A percentile compares a stretch with the other conserved stretches of the same genome.
These are phyloP conservation scores for Parasteatoda tepidariorum DNA, from an alignment of 1,140 invertebrate genomes.

Conservation along the genomic window DNA sequence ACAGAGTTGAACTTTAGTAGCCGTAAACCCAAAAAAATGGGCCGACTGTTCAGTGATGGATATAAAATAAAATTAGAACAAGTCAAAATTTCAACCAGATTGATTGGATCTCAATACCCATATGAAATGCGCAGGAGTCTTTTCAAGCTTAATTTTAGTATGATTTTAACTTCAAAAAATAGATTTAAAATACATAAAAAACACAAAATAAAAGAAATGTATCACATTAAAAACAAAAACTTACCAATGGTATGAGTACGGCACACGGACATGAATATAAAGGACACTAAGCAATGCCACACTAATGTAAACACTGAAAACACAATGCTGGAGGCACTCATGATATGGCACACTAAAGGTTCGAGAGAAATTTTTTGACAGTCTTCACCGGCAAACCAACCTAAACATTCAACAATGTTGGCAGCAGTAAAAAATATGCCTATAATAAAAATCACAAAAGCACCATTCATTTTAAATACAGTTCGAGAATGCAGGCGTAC, in stretches of 20 bases:
- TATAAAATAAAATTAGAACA: too few relatives aligned
- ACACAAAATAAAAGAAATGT: background rate
- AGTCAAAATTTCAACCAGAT: too few relatives aligned
- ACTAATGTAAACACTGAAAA: slow-evolving; percentile 67
- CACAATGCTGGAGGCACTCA: slow-evolving; percentile 65
- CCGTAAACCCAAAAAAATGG: too few relatives aligned
- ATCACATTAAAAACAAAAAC: slow-evolving; percentile 40
- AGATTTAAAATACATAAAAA: too few relatives aligned
- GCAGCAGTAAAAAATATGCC: slow-evolving; percentile 62
- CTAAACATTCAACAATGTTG: slow-evolving; percentile 64
- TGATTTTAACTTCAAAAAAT: too few relatives aligned
- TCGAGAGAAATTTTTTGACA: slow-evolving; percentile 66
- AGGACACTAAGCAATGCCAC: slow-evolving; percentile 69
- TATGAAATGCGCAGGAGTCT: too few relatives aligned
- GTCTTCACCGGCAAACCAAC: slow-evolving; percentile 62
- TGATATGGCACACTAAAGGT: slow-evolving; percentile 66
- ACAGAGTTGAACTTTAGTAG: too few relatives aligned
- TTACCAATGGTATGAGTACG: slow-evolving; percentile 70
- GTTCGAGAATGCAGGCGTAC: slow-evolving; percentile 69
- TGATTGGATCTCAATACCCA: too few relatives aligned
- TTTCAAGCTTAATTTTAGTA: too few relatives aligned
- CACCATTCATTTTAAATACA: slow-evolving; percentile 68
- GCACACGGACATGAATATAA: slow-evolving; percentile 69
- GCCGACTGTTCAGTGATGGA: too few relatives aligned
- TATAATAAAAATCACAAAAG: slow-evolving; percentile 65